A percentile compares a stretch with the other conserved stretches of the same genome.
Evolutionary conservation across 1,140 invertebrate genomes (phyloP).

Genomic region (Tetramorium alpestre): DNA sequence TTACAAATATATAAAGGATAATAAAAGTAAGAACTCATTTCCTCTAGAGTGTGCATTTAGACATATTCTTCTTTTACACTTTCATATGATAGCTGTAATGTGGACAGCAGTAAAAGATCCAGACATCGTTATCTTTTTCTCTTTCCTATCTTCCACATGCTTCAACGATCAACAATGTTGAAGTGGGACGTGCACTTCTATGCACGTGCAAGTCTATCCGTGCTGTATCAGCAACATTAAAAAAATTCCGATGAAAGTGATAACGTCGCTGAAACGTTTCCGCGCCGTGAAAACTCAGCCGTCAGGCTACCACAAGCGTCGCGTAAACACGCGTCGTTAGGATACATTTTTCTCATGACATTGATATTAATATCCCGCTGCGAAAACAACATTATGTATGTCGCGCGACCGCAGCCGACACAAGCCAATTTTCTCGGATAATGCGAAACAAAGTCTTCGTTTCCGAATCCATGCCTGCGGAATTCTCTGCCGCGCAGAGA

Average conservation of each 20-base stretch:
- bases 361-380: slow-evolving; percentile 50
- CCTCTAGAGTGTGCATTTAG: neutral
- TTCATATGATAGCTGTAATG: neutral
- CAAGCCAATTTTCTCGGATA: slow-evolving; percentile 33
- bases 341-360: slow-evolving; percentile 31
- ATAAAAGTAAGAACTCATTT: neutral
- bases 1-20: slow-evolving; percentile 2
- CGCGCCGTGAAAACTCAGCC: neutral
- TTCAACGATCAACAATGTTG: slow-evolving; percentile 24
- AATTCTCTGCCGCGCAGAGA: slow-evolving; percentile 19
- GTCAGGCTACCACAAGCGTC: neutral
- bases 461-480: neutral
- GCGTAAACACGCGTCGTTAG: slow-evolving; percentile 18
- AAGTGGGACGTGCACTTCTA: neutral
- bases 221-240: neutral
- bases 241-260: slow-evolving; percentile 42
- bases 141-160: neutral
- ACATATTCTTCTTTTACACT: slow-evolving; percentile 24
- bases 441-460: slow-evolving; percentile 15
- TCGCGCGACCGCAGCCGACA: neutral
- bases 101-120: neutral
- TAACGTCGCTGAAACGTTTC: slow-evolving; percentile 27
- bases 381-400: slow-evolving; percentile 35
- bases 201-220: too few species aligned
- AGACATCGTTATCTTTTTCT: neutral